Conservation (phyloP, 2,113 vertebrate species). For the Onychostruthus taczanowskii region DNA sequence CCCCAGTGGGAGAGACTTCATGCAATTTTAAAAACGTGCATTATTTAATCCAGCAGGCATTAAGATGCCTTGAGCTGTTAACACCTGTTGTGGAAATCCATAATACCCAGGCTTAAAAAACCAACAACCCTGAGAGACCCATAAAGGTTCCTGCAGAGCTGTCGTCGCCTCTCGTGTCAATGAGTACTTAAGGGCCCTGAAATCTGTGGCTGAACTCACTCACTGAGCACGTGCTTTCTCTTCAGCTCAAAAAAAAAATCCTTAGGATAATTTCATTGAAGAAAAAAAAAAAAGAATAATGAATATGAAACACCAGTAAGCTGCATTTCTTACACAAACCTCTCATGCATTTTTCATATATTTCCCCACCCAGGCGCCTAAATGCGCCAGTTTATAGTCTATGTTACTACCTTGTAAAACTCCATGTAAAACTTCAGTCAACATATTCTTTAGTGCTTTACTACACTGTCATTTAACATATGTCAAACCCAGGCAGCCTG, state of each 20-base stretch:
- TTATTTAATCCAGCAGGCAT: constrained; percentile 64
- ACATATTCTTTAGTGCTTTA: background rate
- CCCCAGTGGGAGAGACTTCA: constrained; percentile 35
- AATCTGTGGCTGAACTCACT: constrained; percentile 39
- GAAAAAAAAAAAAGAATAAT: background rate
- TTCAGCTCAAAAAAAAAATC: background rate
- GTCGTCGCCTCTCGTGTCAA: background rate
- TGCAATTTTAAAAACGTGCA: constrained; percentile 62
- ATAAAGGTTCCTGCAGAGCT: constrained; percentile 25
- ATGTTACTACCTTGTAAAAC: background rate
- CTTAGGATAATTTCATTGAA: constrained; percentile 27
- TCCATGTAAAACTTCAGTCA: background rate
- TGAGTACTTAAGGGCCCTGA: constrained; percentile 39
- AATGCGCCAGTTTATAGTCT: background rate
- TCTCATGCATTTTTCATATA: constrained; percentile 45
- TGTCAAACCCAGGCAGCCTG: background rate
- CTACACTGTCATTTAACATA: background rate
- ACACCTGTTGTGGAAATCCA: constrained; percentile 58
- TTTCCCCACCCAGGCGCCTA: background rate
- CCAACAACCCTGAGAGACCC: constrained; percentile 38
- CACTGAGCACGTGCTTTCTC: background rate
- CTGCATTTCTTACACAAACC: constrained; percentile 23
- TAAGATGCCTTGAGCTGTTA: constrained; percentile 57
- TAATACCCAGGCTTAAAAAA: constrained; percentile 43
- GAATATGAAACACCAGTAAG: background rate